Conservation (phyloP, 2,113 vertebrate species). For the Mesembrinibis cayennensis region DNA sequence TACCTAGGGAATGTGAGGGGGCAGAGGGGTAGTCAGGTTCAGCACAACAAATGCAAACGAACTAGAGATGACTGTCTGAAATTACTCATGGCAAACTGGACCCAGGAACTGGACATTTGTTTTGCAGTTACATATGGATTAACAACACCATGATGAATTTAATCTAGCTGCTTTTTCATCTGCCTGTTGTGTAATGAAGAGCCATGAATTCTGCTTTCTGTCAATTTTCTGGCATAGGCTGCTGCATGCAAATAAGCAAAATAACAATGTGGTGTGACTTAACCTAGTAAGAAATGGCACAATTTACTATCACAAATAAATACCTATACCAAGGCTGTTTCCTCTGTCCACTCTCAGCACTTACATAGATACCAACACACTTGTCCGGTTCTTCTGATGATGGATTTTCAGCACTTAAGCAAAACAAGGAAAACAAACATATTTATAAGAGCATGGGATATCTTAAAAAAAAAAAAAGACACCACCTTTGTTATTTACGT, state of each 20-base stretch:
- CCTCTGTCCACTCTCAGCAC: background rate
- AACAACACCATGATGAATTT: background rate
- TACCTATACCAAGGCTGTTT: background rate
- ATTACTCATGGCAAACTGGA: background rate
- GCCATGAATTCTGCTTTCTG: background rate
- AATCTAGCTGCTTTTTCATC: background rate
- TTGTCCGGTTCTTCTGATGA: background rate
- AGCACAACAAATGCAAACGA: background rate
- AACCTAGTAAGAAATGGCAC: background rate
- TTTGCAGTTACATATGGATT: background rate
- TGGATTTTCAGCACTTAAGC: background rate
- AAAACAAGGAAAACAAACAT: background rate
- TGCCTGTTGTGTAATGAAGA: background rate
- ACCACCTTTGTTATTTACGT: background rate
- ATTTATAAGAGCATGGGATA: background rate
- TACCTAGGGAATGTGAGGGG: background rate
- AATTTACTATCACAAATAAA: background rate
- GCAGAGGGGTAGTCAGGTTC: rapidly evolving
- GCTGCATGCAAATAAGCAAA: background rate
- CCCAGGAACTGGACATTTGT: background rate
- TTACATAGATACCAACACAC: background rate
- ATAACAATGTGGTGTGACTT: background rate
- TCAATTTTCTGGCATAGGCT: background rate
- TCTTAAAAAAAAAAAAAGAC: background rate
- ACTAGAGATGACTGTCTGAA: background rate